Conservation (phyloP, 2,888 invertebrate genomes). For the Phania funesta region DNA sequence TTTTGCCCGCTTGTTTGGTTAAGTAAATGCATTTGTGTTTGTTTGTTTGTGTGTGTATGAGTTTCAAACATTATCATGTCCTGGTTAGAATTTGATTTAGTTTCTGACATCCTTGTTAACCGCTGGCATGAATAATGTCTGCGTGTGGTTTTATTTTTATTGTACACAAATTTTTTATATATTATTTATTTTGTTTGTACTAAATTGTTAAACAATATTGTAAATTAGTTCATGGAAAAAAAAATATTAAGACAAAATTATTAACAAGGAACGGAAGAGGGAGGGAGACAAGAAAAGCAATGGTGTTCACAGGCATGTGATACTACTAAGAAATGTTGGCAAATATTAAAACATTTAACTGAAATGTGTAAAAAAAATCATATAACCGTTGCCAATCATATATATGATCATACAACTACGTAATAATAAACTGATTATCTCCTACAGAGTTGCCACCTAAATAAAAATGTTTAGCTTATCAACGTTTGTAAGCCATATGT, state of each 20-base stretch:
- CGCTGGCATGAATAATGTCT: constrained; percentile 50
- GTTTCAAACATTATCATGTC: constrained; percentile 38
- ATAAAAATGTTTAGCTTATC: no score
- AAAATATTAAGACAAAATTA: background rate
- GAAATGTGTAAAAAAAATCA: no score
- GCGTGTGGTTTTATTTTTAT: constrained; percentile 36
- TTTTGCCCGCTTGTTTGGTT: background rate
- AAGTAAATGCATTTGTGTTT: background rate
- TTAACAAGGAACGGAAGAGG: no score
- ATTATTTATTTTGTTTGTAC: constrained; percentile 13
- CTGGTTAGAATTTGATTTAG: constrained; percentile 55
- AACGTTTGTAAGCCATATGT: no score
- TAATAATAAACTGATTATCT: no score
- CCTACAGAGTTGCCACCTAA: no score
- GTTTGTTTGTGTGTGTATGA: background rate
- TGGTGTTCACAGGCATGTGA: no score
- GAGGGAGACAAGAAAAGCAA: no score
- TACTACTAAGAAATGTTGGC: no score
- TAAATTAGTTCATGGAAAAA: constrained; percentile 31
- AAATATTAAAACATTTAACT: no score
- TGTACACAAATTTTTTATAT: constrained; percentile 10
- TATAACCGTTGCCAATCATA: no score
- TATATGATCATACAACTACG: no score
- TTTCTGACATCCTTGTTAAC: constrained; percentile 53
- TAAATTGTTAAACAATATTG: constrained; percentile 40